phyloP scores from a whole-genome alignment of 2,113 vertebrate genomes.

The Kobus ellipsiprymnus region DNA sequence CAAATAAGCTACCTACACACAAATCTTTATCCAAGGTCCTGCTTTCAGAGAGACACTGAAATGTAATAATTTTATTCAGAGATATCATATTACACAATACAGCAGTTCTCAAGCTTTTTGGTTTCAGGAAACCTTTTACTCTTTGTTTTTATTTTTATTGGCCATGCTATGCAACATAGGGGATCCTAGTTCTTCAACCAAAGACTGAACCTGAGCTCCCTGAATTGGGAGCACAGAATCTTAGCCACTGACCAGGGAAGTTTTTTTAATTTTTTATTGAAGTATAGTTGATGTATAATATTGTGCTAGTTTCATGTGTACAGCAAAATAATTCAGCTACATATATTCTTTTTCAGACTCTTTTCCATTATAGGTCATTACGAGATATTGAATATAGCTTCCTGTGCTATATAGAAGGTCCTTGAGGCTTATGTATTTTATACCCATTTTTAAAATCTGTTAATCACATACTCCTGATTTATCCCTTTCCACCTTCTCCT shows the following conservation, averaged over 20 bases:
- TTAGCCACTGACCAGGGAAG: not conserved
- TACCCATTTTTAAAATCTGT: not conserved
- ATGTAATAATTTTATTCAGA: not conserved
- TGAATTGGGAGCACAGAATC: not conserved
- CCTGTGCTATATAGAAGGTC: not conserved
- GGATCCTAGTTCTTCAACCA: not conserved
- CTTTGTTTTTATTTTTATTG: not conserved
- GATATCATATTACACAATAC: not conserved
- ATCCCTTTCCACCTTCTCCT: not conserved
- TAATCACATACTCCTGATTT: not conserved
- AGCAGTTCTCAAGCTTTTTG: not conserved
- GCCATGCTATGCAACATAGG: not conserved
- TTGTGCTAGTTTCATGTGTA: not conserved
- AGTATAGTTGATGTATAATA: not conserved
- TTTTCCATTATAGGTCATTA: not conserved
- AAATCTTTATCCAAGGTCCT: not conserved
- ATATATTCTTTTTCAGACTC: not conserved
- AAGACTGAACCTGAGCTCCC: not conserved
- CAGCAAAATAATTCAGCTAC: not conserved
- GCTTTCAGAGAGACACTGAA: not conserved
- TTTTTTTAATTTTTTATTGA: not conserved
- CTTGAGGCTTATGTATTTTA: not conserved
- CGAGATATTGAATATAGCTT: not conserved
- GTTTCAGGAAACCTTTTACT: not conserved
- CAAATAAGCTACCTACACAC: not conserved